Conservation (phyloP, 2,113 vertebrate species). For the Cairina moschata region DNA sequence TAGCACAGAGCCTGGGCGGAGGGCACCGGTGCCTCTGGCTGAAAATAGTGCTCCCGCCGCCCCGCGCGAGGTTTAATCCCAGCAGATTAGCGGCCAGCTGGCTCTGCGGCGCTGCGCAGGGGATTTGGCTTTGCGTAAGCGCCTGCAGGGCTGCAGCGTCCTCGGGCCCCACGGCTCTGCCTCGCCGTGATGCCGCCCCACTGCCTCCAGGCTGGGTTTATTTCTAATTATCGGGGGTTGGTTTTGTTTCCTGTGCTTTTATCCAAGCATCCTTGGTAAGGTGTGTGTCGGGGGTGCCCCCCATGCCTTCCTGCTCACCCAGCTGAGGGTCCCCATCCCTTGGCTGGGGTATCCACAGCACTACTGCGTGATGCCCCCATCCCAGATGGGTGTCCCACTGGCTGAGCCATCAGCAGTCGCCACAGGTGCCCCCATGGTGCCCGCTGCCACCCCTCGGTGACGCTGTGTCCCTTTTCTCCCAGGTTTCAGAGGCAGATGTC, state of each 20-base stretch:
- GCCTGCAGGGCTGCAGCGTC: background rate
- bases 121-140: constrained; percentile 53
- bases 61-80: constrained; percentile 54
- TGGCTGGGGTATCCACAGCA: background rate
- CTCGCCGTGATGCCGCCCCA: background rate
- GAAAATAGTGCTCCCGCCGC: constrained; percentile 16
- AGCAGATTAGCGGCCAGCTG: constrained; percentile 31
- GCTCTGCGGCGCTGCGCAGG: background rate
- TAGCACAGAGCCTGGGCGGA: background rate
- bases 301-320: fast-evolving
- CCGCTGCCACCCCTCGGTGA: fast-evolving
- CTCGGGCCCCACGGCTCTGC: background rate
- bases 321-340: fast-evolving
- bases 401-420: no score
- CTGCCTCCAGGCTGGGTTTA: background rate
- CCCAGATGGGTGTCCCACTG: background rate
- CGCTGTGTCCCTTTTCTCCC: fast-evolving
- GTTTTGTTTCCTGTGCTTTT: background rate
- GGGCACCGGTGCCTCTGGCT: background rate
- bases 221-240: fast-evolving
- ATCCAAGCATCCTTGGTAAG: fast-evolving
- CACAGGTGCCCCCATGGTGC: no score
- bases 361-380: background rate
- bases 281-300: background rate
- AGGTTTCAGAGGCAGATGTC: constrained; percentile 97